A percentile compares a stretch with the other conserved stretches of the same genome.
Conservation (phyloP, 2,797 vertebrate genomes). For the Pipistrellus pipistrellus region DNA sequence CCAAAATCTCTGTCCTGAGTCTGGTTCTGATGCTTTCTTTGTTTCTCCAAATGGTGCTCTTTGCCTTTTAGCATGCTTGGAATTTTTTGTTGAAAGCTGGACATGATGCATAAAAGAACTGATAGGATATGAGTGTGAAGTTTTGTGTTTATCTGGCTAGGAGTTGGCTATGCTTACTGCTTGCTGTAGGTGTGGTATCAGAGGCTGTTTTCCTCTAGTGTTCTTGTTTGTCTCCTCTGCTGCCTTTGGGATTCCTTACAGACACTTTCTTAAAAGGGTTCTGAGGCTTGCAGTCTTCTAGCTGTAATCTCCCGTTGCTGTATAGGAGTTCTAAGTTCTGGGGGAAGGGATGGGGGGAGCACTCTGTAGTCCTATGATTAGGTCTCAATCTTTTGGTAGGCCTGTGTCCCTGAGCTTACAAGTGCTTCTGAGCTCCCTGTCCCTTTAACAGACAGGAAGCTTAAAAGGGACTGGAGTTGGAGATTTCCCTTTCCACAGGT, state of each 20-base stretch:
- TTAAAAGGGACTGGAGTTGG: not conserved
- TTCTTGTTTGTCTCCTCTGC: not conserved
- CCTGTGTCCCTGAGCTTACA: not conserved
- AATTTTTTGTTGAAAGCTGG: not conserved
- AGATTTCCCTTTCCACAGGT: not conserved
- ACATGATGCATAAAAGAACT: not conserved
- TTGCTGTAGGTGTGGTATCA: not conserved
- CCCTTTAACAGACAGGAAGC: not conserved
- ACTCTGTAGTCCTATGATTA: not conserved
- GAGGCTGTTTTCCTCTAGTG: not conserved
- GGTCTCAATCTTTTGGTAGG: not conserved
- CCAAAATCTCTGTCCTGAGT: not conserved
- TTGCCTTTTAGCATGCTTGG: not conserved
- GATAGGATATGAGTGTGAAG: not conserved
- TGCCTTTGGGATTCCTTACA: not conserved
- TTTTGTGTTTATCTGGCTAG: not conserved
- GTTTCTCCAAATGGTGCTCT: not conserved
- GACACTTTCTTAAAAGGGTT: not conserved
- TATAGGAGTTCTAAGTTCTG: not conserved
- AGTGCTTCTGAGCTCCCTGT: not conserved
- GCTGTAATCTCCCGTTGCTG: not conserved
- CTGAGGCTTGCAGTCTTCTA: not conserved
- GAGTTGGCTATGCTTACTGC: not conserved
- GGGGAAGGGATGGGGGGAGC: not conserved
- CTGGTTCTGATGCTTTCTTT: slow-evolving; percentile 8